Evolutionary conservation across 2,888 invertebrate genomes (phyloP).

Genomic region (Atherix ibis): DNA sequence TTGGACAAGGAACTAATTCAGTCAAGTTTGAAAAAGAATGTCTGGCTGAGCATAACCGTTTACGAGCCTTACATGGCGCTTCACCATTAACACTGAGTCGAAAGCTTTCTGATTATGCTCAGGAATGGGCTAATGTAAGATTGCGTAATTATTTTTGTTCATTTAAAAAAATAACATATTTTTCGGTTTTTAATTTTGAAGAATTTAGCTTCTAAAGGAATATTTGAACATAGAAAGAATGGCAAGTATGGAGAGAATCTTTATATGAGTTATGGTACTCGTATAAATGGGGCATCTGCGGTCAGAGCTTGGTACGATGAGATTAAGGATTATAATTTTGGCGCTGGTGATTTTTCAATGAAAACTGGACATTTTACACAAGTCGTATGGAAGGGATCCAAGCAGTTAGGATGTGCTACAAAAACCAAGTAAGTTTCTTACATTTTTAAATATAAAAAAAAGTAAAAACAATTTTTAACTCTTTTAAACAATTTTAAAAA

Average conservation of each 20-base stretch:
- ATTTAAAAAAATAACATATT: too few species aligned
- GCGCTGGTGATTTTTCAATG: constrained; percentile 40
- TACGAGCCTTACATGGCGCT: constrained; percentile 49
- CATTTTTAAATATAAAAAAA: too few species aligned
- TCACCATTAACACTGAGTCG: constrained; percentile 46
- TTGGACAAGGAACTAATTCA: too few species aligned
- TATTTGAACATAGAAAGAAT: too few species aligned
- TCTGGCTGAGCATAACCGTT: constrained; percentile 42
- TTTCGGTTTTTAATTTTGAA: too few species aligned
- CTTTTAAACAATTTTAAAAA: not conserved
- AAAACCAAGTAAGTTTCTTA: constrained; percentile 28
- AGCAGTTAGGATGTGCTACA: constrained; percentile 56
- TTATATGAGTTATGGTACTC: constrained; percentile 54
- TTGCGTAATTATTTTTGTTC: too few species aligned
- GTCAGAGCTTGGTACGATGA: constrained; percentile 66
- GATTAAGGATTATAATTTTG: constrained; percentile 47
- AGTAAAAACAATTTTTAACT: too few species aligned
- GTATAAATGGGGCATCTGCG: constrained; percentile 48
- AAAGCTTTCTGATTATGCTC: constrained; percentile 47
- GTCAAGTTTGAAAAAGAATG: not conserved
- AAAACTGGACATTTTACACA: constrained; percentile 65
- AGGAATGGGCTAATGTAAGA: constrained; percentile 51
- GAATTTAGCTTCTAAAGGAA: too few species aligned
- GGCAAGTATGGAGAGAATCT: constrained; percentile 58
- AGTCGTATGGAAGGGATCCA: constrained; percentile 58